A percentile compares a stretch with the other conserved stretches of the same genome.
Evolutionary conservation across 2,888 invertebrate genomes (phyloP).

Genomic region (Thyatira batis): DNA sequence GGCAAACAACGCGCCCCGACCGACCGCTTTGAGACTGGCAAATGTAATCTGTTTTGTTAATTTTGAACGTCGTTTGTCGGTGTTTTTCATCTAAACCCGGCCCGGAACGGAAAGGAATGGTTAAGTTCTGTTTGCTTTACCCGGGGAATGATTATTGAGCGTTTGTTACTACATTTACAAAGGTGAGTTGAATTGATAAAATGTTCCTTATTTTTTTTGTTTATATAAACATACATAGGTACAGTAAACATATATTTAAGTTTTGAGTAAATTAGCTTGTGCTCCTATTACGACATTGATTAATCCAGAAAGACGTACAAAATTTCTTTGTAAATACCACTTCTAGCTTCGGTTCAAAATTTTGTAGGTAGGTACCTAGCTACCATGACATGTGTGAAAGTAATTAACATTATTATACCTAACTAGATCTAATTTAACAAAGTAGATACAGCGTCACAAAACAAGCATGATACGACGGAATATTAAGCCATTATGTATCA

Average conservation of each 20-base stretch:
- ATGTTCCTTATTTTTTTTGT: neutral
- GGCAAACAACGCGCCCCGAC: conserved; percentile 57
- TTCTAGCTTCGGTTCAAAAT: no score
- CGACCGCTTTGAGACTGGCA: conserved; percentile 60
- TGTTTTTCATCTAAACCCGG: conserved; percentile 55
- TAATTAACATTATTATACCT: conserved; percentile 28
- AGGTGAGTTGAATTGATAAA: conserved; percentile 17
- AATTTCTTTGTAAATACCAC: no score
- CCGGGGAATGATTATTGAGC: conserved; percentile 45
- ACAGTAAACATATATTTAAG: no score
- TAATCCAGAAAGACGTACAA: no score
- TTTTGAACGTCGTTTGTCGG: conserved; percentile 64
- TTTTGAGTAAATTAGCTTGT: no score
- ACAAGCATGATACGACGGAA: conserved; percentile 54
- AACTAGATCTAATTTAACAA: conserved; percentile 27
- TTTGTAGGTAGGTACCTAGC: no score
- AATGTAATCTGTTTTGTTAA: conserved; percentile 81
- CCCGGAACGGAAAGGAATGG: conserved; percentile 37
- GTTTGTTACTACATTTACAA: conserved; percentile 33
- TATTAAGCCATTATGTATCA: conserved; percentile 73
- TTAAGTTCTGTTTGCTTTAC: conserved; percentile 23
- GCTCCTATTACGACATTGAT: no score
- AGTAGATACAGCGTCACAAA: conserved; percentile 14
- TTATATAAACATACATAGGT: neutral
- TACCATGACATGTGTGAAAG: conserved; percentile 9